Evolutionary conservation across 92 coral and sea anemone species (phyloP), one percentile per base, ranked within the genome.

Genomic region (Epizoanthus illoricatus): DNA sequence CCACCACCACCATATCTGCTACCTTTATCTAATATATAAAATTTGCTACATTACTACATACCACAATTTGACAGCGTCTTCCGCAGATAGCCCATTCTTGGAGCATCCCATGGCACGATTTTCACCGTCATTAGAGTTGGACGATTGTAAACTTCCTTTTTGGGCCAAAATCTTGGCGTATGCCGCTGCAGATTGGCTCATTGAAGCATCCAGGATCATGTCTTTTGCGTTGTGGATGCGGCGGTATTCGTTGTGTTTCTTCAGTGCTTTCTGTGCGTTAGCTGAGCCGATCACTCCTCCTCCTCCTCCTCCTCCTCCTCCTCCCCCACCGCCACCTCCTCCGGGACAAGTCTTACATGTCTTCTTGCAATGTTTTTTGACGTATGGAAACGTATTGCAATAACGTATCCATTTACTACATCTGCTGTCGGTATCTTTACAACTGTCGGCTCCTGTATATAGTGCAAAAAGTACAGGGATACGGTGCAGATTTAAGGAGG

Each of bases 41-140:
- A 28, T 28, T 28, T 28, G 36, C 36, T 28, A 28, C 36, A 28
- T 28, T 28, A 28, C 36, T 18, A 41, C 78, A 49, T 73, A 73
- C 78, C 78, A 73, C 62, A 73, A 23, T 21, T 73, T 73, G 13
- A 23, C 62, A 3, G 78, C 78, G 1, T 49, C 61, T 23, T 78
- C 82, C 5, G 61, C 58, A 59, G 82, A 78, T 62, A 63, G 11
- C 7, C 82, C 82, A 3, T 62, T 63, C 59, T 20, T 10, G 6
- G 82, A 78, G 60, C 82, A 78, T 20, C 33, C 61, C 82, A 62
- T 78, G 55, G 82, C 82, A 63, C 43, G 82, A 16, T 78, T 78
- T 45, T 78, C 82, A 0, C 82, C 82, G 39, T 78, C 82, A 4
- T 45, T 63, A 15, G 60, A 40, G 4, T 16, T 5, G 5, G 82